Conservation (phyloP, 2,113 vertebrate species). For the Excalfactoria chinensis region DNA sequence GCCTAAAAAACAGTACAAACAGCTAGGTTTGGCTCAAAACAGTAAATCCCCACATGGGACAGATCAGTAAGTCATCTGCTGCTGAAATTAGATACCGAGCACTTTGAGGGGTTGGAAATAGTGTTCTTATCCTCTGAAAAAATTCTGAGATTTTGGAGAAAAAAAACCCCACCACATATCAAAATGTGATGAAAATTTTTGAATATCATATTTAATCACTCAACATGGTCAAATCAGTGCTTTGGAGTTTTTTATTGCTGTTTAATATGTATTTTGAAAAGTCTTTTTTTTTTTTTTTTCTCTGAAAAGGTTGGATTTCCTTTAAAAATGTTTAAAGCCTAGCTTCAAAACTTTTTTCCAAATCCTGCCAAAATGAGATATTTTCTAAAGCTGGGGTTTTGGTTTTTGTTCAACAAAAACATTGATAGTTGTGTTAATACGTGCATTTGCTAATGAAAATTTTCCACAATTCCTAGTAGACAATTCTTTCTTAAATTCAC, state of each 20-base stretch:
- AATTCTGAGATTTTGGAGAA: not conserved
- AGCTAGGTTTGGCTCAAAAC: not conserved
- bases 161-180: not conserved
- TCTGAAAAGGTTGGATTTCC: not conserved
- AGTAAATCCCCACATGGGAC: accelerated
- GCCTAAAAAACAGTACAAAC: constrained; percentile 3
- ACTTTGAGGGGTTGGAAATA: not conserved
- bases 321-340: not conserved
- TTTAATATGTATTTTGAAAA: not conserved
- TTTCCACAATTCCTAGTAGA: not conserved
- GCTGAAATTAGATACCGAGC: not conserved
- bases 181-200: not conserved
- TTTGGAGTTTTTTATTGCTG: too few relatives aligned
- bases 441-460: not conserved
- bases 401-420: not conserved
- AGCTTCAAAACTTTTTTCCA: not conserved
- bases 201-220: not conserved
- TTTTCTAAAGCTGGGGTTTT: not conserved
- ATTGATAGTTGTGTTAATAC: not conserved
- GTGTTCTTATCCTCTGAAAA: not conserved
- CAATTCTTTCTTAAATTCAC: not conserved
- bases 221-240: not conserved
- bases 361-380: not conserved
- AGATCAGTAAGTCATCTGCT: not conserved
- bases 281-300: not conserved